A percentile compares a stretch with the other conserved stretches of the same genome.
Evolutionary conservation across 2,797 vertebrate genomes (phyloP).

Genomic region (Gadopsis marmoratus): DNA sequence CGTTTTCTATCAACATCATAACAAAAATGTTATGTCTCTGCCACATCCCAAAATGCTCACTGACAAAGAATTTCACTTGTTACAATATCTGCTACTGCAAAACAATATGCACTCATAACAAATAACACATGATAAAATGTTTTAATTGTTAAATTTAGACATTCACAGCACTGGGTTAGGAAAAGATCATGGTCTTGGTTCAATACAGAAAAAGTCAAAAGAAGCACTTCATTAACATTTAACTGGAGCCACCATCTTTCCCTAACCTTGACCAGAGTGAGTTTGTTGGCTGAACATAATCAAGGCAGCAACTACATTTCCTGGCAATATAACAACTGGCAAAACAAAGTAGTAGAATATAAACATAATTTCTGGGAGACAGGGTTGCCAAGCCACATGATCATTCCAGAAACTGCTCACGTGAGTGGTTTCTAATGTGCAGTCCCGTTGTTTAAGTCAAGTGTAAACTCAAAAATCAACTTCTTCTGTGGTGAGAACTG

Average conservation of each 20-base stretch:
- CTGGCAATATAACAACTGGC: background rate
- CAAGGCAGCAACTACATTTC: conserved; percentile 4
- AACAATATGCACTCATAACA: background rate
- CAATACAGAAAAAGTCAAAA: background rate
- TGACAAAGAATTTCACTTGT: background rate
- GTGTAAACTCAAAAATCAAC: background rate
- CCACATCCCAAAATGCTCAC: background rate
- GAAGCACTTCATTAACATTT: conserved; percentile 2
- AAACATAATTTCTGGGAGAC: background rate
- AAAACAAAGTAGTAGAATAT: background rate
- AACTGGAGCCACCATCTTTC: background rate
- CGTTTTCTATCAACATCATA: background rate
- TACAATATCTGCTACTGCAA: background rate
- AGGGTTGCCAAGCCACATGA: background rate
- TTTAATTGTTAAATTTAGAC: background rate
- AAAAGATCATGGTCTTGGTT: background rate
- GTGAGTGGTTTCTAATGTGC: background rate
- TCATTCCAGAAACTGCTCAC: background rate
- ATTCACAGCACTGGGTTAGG: background rate
- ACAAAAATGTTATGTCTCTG: background rate
- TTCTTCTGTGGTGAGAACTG: background rate
- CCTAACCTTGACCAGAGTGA: background rate
- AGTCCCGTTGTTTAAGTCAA: background rate
- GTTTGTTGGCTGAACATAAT: conserved; percentile 3
- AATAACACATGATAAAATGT: background rate